Conservation (phyloP, 2,113 vertebrate genomes). For the Burhinus bistriatus region DNA sequence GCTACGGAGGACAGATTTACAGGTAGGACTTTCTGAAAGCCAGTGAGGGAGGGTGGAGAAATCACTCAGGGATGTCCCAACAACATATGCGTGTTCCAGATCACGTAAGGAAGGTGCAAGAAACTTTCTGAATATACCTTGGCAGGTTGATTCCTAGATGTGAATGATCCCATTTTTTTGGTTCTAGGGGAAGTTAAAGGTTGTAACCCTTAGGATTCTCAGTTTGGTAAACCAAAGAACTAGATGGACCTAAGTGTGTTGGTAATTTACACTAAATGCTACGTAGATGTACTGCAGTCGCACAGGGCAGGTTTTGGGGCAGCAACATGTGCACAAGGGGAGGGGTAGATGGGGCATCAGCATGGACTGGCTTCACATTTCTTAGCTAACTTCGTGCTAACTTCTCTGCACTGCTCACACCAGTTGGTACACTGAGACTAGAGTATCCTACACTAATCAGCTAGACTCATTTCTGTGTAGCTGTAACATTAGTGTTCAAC, state of each 20-base stretch:
- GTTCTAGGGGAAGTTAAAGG: not conserved
- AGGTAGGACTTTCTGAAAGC: not conserved
- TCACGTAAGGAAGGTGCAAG: not conserved
- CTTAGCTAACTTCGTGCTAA: not conserved
- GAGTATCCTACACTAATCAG: not conserved
- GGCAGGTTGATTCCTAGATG: not conserved
- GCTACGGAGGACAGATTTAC: not conserved
- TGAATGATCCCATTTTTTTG: not conserved
- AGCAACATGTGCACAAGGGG: not conserved
- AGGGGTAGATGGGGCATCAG: not conserved
- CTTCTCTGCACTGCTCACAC: not conserved
- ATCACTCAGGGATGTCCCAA: not conserved
- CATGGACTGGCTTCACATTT: not conserved
- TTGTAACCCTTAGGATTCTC: not conserved
- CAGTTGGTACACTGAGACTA: not conserved
- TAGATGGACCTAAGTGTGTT: not conserved
- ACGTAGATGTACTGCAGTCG: not conserved
- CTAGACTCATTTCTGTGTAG: rapidly evolving
- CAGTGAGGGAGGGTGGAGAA: not conserved
- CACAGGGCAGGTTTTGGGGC: not conserved
- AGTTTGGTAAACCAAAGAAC: not conserved
- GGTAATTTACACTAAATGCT: not conserved
- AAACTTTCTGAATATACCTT: not conserved
- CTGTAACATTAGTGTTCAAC: not conserved
- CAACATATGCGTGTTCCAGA: not conserved